Evolutionary conservation across 2,113 vertebrate genomes (phyloP), one percentile per base, ranked within the genome.

Genomic region (Chaetodon trifascialis): DNA sequence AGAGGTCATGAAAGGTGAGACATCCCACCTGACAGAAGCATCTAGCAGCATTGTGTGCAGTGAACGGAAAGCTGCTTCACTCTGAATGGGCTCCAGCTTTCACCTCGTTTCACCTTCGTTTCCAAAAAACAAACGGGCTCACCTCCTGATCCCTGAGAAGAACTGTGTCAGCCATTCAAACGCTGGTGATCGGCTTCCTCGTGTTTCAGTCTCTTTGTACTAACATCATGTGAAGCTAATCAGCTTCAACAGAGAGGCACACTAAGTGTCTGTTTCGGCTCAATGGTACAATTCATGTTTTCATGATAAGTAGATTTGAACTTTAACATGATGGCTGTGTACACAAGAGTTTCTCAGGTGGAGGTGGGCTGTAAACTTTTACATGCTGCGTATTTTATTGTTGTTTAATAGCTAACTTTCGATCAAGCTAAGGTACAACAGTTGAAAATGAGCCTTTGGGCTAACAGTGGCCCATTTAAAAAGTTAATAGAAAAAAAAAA

Each of bases 1-100:
- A 95, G 94, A 94, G 86, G 88, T 86, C 93, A 93, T 63, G 40
- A 89, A 91, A 95, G 95, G 95, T 95, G 94, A 95, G 95, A 83
- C 2, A 73, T 70, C 34, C 21, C 40, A 65, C 63, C 65, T 34
- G 66, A 68, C 60, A n/a, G 56, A 54, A 55, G 60, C 76, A 69
- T 62, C 64, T 76, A 49, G 49, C 71, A 25, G 88, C 85, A 88
- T 81, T n/a, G 36, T 75, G 83, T 71, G 58, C 75, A 76, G 47
- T 40, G 1, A 11, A 16, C 19, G 15, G n/a, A 4, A 63, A 46
- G 7, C 34, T 34, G 46, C 65, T 47, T 36, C 17, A 7, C 9
- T 10, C 4, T 54, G 52, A 54, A 54, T 54, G 51, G 8, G 21
- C 21, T 11, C 11, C 2, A 7, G 14, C 1, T 42, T 42, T 66